Base-by-base conservation (phyloP, 2,888 invertebrate genomes). In the Biston betularia region DNA sequence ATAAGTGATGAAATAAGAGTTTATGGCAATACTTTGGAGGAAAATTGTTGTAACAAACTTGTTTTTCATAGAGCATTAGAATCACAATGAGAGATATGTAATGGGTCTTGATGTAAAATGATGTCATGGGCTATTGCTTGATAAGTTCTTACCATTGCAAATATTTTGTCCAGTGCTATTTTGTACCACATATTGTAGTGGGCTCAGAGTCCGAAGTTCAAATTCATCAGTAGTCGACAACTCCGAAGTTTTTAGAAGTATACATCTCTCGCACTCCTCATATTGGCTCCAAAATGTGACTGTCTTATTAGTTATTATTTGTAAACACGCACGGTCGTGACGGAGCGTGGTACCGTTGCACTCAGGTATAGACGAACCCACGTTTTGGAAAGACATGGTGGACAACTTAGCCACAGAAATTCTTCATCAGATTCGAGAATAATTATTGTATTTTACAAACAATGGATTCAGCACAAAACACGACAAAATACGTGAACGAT, bases 301-400 rank as follows among this genome's bases (percentile, higher is more conserved):
- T 67, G 78, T 70, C 68, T 83, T 78, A 0, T 84, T 77, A 9
- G 90, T 84, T 46, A 84, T 71, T 58, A 94, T 84, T 80, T 89
- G 85, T 79, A 94, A 86, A 82, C 94, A 94, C 62, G 94, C 93
- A 78, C 93, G 85, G 72, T 94, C 94, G 69, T 83, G 89, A 9
- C 78, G 82, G 68, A 94, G 78, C 60, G 71, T 86, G 8, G 79
- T 79, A 6, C 81, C 83, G 72, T 85, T 86, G 77, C 94, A 94
- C 42, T 86, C 79, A 35, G 89, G 81, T 65, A 83, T 77, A 71
- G 86, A 87, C 46, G 89, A 79, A 49, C 93, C 93, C 4, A 94
- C 86, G 79, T 94, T 93, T 77, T 90, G 84, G 71, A 92, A 94
- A 73, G 85, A 81, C 34, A 77, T 79, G 62, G 81, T 76, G 61